phyloP scores from a whole-genome alignment of 2,888 invertebrate genomes.

The Dicyrtoma fusca region DNA sequence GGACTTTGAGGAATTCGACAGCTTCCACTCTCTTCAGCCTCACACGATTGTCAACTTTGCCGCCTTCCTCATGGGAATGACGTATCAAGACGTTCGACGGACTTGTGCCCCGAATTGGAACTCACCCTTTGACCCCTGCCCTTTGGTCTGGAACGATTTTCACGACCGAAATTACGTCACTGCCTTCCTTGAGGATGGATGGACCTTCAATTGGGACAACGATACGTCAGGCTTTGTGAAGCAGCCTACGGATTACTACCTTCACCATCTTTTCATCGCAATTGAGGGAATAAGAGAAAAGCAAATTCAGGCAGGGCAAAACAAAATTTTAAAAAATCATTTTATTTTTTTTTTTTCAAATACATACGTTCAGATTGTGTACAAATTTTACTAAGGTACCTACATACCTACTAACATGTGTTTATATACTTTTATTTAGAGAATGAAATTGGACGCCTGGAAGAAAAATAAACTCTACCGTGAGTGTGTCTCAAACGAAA shows the following conservation, averaged over 20 bases:
- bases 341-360: no score
- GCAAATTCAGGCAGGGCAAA: no score
- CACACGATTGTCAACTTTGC: conserved; percentile 88
- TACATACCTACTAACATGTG: no score
- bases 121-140: conserved; percentile 68
- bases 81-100: conserved; percentile 37
- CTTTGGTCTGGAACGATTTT: conserved; percentile 77
- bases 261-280: conserved; percentile 73
- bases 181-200: conserved; percentile 77
- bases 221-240: conserved; percentile 69
- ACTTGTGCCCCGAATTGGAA: conserved; percentile 49
- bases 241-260: conserved; percentile 79
- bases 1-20: conserved; percentile 72
- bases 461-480: no score
- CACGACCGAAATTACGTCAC: conserved; percentile 73
- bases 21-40: conserved; percentile 69
- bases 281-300: no score
- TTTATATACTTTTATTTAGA: no score
- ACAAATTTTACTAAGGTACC: no score
- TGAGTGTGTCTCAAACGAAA: no score
- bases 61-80: conserved; percentile 73
- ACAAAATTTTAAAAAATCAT: no score
- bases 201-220: conserved; percentile 72
- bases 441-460: no score
- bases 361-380: no score